Evolutionary conservation across 2,113 vertebrate species (phyloP).

Genomic region (Typhlomys cinereus): DNA sequence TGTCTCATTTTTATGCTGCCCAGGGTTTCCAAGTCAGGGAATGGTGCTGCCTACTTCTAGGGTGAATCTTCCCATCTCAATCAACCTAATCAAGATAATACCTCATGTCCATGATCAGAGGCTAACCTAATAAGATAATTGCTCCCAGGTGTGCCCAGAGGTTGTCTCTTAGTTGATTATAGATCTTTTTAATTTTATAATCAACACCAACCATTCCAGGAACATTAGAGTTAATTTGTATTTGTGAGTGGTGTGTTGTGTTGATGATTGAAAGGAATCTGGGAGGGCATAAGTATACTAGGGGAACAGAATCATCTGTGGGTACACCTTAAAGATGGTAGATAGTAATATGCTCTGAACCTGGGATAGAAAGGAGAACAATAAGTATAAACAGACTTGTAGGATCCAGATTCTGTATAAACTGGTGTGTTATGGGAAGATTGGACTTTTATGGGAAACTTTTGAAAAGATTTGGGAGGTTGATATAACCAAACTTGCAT

Average conservation of each 20-base stretch:
- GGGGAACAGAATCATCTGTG: neutral
- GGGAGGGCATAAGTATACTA: neutral
- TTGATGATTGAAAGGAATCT: neutral
- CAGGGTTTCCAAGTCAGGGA: too few species aligned
- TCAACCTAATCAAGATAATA: too few species aligned
- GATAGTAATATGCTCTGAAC: neutral
- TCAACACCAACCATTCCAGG: too few species aligned
- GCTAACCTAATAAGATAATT: too few species aligned
- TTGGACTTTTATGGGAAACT: neutral
- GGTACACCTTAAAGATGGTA: neutral
- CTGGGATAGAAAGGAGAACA: neutral
- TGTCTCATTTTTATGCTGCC: too few species aligned
- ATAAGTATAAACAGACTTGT: neutral
- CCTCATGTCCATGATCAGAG: too few species aligned
- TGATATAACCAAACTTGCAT: neutral
- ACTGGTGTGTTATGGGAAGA: neutral
- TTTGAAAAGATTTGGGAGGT: slow-evolving; percentile 20
- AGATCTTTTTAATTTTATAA: too few species aligned
- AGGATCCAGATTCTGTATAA: neutral
- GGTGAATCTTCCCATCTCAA: too few species aligned
- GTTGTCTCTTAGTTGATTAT: too few species aligned
- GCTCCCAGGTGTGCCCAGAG: too few species aligned
- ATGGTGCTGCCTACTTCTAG: too few species aligned
- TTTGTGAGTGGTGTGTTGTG: neutral
- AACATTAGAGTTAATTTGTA: slow-evolving; percentile 14